Evolutionary conservation across 2,797 vertebrate genomes (phyloP).

Genomic region (Columba guinea): DNA sequence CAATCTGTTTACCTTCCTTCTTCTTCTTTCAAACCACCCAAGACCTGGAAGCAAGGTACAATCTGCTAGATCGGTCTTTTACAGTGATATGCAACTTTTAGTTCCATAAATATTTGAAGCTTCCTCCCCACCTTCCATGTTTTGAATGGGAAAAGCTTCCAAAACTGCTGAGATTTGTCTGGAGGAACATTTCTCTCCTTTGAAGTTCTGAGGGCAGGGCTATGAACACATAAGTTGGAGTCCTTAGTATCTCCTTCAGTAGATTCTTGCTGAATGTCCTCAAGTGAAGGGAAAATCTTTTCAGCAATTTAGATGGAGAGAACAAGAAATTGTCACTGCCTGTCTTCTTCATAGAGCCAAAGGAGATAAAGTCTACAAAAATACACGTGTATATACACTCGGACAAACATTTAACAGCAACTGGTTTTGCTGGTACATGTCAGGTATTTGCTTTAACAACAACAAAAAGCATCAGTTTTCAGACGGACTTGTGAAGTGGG

Average conservation of each 20-base stretch:
- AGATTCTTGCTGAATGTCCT: not conserved
- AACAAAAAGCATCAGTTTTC: not conserved
- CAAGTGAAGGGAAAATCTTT: not conserved
- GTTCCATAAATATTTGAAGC: not conserved
- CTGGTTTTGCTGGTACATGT: not conserved
- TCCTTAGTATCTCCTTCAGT: not conserved
- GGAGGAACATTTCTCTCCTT: not conserved
- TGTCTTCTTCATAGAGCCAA: not conserved
- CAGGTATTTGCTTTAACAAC: not conserved
- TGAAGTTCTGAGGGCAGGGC: not conserved
- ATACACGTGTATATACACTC: accelerated
- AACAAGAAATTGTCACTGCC: not conserved
- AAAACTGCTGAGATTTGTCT: not conserved
- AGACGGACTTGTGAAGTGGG: not conserved
- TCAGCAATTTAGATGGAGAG: not conserved
- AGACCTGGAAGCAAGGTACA: not conserved
- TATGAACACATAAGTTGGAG: not conserved
- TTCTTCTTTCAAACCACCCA: not conserved
- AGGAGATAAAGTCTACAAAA: not conserved
- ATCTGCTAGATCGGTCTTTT: not conserved
- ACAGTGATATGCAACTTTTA: not conserved
- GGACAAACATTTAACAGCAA: not conserved
- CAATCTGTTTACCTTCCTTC: not conserved
- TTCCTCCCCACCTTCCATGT: not conserved
- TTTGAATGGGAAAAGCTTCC: not conserved